Evolutionary conservation across 1,140 invertebrate species (phyloP).

Genomic region (Parasteatoda tepidariorum): DNA sequence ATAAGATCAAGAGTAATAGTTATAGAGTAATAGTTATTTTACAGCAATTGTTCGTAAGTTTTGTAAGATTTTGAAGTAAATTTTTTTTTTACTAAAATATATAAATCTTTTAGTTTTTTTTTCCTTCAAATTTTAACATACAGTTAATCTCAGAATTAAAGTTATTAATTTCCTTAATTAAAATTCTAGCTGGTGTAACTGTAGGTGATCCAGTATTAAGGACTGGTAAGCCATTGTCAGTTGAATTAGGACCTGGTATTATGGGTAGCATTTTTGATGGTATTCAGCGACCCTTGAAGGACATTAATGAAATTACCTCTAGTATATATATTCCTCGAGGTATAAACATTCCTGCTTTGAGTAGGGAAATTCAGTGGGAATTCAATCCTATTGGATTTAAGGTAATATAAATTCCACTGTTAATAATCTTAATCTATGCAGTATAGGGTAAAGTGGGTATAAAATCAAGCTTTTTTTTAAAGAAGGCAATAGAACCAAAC

Average conservation of each 20-base stretch:
- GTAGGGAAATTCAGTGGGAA: slow-evolving; percentile 88
- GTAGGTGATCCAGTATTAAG: slow-evolving; percentile 98
- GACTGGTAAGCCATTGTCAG: slow-evolving; percentile 97
- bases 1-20: too few relatives aligned
- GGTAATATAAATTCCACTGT: slow-evolving; percentile 71
- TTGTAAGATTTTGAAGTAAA: too few relatives aligned
- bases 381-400: slow-evolving; percentile 91
- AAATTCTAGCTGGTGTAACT: slow-evolving; percentile 86
- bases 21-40: too few relatives aligned
- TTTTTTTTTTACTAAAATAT: too few relatives aligned
- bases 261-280: slow-evolving; percentile 99
- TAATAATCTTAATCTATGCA: too few relatives aligned
- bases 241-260: slow-evolving; percentile 99
- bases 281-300: slow-evolving; percentile 97
- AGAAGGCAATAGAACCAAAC: too few relatives aligned
- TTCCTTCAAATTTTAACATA: too few relatives aligned
- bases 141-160: not conserved
- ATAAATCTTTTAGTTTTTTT: not conserved
- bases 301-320: slow-evolving; percentile 92
- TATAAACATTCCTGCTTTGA: slow-evolving; percentile 91
- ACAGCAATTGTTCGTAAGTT: too few relatives aligned
- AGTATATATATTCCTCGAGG: slow-evolving; percentile 99
- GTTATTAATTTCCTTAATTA: not conserved
- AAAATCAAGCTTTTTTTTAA: too few relatives aligned
- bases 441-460: too few relatives aligned